A percentile compares a stretch with the other conserved stretches of the same genome.
These are phyloP conservation scores for Penaeus indicus DNA, from an alignment of 1,140 invertebrate species.

Conservation along the genomic window DNA sequence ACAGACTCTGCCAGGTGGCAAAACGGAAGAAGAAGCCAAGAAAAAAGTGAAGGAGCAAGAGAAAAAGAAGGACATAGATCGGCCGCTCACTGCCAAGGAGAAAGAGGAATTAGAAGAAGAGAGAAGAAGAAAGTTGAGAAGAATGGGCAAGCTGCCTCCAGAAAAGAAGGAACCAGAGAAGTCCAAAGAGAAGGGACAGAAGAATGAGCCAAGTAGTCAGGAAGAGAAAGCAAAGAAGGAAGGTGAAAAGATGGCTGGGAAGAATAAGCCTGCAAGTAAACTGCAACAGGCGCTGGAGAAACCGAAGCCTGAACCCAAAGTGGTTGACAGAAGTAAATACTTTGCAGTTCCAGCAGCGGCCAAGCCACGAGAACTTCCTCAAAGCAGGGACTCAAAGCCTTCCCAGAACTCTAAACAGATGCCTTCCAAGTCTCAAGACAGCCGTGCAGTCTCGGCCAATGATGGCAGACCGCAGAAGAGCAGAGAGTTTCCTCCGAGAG, in stretches of 20 bases:
- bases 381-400: slow-evolving; percentile 9
- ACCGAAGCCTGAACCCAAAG: slow-evolving; percentile 50
- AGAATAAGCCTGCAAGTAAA: slow-evolving; percentile 39
- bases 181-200: slow-evolving; percentile 82
- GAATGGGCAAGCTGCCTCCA: slow-evolving; percentile 67
- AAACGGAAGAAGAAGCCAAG: slow-evolving; percentile 2
- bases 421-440: not conserved
- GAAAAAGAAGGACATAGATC: slow-evolving; percentile 54
- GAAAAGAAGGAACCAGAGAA: slow-evolving; percentile 76
- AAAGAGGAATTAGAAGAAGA: slow-evolving; percentile 61
- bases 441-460: not conserved
- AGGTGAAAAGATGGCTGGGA: slow-evolving; percentile 54
- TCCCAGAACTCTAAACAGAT: not conserved
- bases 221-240: slow-evolving; percentile 74
- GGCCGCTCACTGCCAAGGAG: slow-evolving; percentile 61
- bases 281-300: slow-evolving; percentile 44
- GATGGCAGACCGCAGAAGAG: slow-evolving; percentile 15
- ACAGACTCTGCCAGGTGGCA: slow-evolving; percentile 26
- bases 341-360: slow-evolving; percentile 49
- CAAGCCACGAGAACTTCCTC: slow-evolving; percentile 39
- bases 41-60: slow-evolving; percentile 47
- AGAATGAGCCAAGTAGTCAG: slow-evolving; percentile 80
- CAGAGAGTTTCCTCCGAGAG: slow-evolving; percentile 31
- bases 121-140: slow-evolving; percentile 67
- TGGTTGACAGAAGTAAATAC: slow-evolving; percentile 55